Percentiles rank a stretch among this genome's conserved stretches.
Evolutionary conservation across 1,140 invertebrate species (phyloP).

Genomic region (Halesus radiatus): DNA sequence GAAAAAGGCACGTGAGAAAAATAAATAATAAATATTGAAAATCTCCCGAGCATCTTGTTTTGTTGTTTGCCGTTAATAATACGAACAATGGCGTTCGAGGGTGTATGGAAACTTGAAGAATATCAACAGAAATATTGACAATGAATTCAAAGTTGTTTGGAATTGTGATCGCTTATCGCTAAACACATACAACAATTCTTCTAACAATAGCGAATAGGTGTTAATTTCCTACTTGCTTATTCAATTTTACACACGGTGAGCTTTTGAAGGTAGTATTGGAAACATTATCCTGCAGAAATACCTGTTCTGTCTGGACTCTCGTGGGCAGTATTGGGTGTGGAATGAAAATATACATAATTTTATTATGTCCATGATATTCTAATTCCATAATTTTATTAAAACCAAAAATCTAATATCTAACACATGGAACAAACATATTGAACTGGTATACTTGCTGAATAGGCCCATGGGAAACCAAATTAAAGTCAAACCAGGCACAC

Average conservation of each 20-base stretch:
- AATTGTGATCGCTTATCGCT: slow-evolving; percentile 2
- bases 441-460: too few species aligned
- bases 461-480: too few species aligned
- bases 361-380: too few species aligned
- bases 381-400: too few species aligned
- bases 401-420: too few species aligned
- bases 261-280: background rate
- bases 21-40: slow-evolving; percentile 1
- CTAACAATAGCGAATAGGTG: background rate
- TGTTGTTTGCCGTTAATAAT: background rate
- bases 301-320: too few species aligned
- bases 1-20: background rate
- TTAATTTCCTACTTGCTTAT: slow-evolving; percentile 13
- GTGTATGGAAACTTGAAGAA: background rate
- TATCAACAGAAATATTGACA: slow-evolving; percentile 3
- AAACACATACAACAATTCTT: background rate
- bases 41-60: background rate
- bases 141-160: slow-evolving; percentile 1
- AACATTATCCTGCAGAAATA: background rate
- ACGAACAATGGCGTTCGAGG: background rate
- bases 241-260: slow-evolving; percentile 16
- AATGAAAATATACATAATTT: too few species aligned
- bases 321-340: too few species aligned
- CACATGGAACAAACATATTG: too few species aligned
- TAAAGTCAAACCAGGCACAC: too few species aligned